These are phyloP conservation scores for Himalopsyche japonica DNA, from an alignment of 2,888 invertebrate species.

Conservation along the genomic window DNA sequence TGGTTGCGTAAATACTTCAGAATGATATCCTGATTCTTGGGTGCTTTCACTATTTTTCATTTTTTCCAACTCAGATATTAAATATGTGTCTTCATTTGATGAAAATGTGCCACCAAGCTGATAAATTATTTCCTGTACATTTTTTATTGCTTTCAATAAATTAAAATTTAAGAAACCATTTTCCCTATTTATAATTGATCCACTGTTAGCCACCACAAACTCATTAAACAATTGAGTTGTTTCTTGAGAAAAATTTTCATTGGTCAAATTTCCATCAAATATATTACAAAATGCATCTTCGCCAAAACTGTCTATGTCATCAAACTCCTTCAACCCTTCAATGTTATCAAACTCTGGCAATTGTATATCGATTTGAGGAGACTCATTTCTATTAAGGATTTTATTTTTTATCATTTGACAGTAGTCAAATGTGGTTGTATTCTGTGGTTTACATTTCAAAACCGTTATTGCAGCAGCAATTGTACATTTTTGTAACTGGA, in stretches of 20 bases:
- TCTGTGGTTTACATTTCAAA: slow-evolving; percentile 32
- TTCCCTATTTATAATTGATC: neutral
- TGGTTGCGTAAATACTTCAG: neutral
- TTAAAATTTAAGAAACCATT: slow-evolving; percentile 13
- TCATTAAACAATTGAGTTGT: neutral
- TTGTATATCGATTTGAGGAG: neutral
- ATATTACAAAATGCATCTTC: neutral
- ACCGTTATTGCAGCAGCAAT: slow-evolving; percentile 23
- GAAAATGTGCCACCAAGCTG: slow-evolving; percentile 8
- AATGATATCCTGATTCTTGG: slow-evolving; percentile 31
- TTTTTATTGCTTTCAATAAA: slow-evolving; percentile 15
- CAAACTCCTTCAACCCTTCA: no score
- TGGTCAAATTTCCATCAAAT: neutral
- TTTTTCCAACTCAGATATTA: neutral
- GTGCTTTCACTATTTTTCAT: neutral
- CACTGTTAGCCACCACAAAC: neutral
- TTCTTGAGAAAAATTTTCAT: neutral
- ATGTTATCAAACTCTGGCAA: neutral
- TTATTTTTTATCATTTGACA: slow-evolving; percentile 8
- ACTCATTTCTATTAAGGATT: neutral
- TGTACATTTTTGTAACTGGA: slow-evolving; percentile 11
- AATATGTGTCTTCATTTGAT: slow-evolving; percentile 1
- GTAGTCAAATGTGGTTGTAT: slow-evolving; percentile 12
- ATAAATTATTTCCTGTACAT: slow-evolving; percentile 18
- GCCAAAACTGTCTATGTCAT: neutral